phyloP scores from a whole-genome alignment of 1,140 invertebrate genomes.

The Papilio xuthus region DNA sequence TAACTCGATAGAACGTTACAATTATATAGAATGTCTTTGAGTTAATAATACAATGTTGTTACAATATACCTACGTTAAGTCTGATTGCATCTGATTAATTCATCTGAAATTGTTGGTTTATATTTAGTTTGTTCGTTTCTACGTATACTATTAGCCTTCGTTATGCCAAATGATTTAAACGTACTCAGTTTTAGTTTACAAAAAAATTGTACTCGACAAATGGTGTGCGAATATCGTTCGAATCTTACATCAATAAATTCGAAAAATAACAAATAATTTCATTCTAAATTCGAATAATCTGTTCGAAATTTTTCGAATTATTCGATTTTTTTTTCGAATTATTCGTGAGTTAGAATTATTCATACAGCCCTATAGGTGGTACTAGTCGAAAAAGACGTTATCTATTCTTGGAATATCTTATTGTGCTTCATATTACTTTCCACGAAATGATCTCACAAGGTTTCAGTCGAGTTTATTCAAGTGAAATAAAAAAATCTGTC shows the following conservation, averaged over 20 bases:
- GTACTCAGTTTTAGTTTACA: too few species aligned
- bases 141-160: background rate
- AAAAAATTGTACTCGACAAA: background rate
- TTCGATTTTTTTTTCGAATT: too few species aligned
- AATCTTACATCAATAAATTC: too few species aligned
- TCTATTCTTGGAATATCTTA: constrained; percentile 6
- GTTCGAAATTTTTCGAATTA: too few species aligned
- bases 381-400: background rate
- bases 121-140: background rate
- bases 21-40: background rate
- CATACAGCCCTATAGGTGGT: too few species aligned
- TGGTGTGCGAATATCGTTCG: too few species aligned
- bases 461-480: background rate
- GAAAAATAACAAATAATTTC: too few species aligned
- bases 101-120: too few species aligned
- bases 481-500: background rate
- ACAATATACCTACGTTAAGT: background rate
- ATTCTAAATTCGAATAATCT: too few species aligned
- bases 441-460: background rate
- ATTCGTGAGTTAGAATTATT: too few species aligned
- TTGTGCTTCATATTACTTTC: background rate
- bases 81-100: background rate
- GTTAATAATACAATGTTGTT: background rate
- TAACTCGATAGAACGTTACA: background rate
- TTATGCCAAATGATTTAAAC: too few species aligned